phyloP scores from a whole-genome alignment of 1,140 invertebrate genomes.

The Musca domestica region DNA sequence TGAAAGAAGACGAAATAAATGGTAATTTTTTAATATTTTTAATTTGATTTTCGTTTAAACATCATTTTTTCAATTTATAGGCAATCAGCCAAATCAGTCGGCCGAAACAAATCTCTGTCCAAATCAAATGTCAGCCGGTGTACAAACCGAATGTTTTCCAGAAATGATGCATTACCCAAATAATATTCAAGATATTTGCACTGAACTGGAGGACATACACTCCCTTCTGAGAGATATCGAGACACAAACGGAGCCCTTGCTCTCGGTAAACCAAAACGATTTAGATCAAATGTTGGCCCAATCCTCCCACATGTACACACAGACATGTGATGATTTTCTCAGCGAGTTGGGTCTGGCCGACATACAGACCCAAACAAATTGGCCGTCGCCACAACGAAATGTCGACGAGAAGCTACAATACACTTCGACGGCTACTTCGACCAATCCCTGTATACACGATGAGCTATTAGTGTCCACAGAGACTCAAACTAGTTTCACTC shows the following conservation, averaged over 20 bases:
- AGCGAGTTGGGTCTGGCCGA: conserved; percentile 57
- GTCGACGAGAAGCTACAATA: not conserved
- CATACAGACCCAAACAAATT: conserved; percentile 62
- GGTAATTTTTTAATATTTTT: not conserved
- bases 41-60: no score
- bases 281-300: conserved; percentile 53
- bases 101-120: not conserved
- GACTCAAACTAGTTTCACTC: conserved; percentile 52
- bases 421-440: conserved; percentile 8
- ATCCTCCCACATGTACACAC: conserved; percentile 60
- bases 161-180: not conserved
- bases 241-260: conserved; percentile 55
- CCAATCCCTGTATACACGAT: conserved; percentile 32
- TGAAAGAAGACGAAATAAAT: not conserved
- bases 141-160: not conserved
- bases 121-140: not conserved
- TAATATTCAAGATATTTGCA: not conserved
- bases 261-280: conserved; percentile 32
- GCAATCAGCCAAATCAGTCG: not conserved
- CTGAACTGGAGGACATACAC: not conserved
- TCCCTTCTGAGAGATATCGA: conserved; percentile 43
- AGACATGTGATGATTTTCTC: conserved; percentile 60
- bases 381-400: conserved; percentile 34
- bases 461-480: conserved; percentile 54
- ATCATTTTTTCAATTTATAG: no score